These are phyloP conservation scores for Leptinotarsa peninsularis DNA, from an alignment of 2,888 invertebrate genomes.

Conservation along the genomic window DNA sequence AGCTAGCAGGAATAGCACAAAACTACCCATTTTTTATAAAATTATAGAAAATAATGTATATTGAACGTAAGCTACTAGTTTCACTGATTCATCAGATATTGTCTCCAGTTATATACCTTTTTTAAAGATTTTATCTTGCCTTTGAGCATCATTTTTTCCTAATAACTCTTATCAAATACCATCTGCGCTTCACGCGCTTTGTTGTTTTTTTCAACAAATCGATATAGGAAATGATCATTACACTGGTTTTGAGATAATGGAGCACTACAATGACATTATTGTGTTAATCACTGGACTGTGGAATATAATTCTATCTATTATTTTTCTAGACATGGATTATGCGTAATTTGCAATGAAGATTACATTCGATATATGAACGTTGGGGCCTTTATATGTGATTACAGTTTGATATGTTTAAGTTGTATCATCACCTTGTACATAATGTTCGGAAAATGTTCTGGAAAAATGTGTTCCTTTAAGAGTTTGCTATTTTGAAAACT, in stretches of 20 bases:
- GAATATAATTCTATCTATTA: neutral
- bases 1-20: neutral
- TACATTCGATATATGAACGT: too few relatives aligned
- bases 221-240: slow-evolving; percentile 7
- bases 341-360: too few relatives aligned
- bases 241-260: neutral
- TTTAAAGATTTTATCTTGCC: neutral
- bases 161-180: neutral
- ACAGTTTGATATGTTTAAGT: too few relatives aligned
- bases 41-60: neutral
- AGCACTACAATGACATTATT: neutral
- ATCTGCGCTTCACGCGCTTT: neutral
- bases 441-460: too few relatives aligned
- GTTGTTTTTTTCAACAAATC: neutral
- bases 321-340: neutral
- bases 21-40: neutral
- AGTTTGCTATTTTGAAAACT: too few relatives aligned
- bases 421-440: too few relatives aligned
- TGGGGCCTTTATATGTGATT: too few relatives aligned
- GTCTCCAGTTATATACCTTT: neutral
- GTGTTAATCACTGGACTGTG: neutral
- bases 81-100: neutral
- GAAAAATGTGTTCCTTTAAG: too few relatives aligned
- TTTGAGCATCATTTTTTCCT: neutral
- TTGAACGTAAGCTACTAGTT: neutral